Evolutionary conservation across 2,888 invertebrate genomes (phyloP), one percentile per base, ranked within the genome.

Genomic region (Hartigia nigra): DNA sequence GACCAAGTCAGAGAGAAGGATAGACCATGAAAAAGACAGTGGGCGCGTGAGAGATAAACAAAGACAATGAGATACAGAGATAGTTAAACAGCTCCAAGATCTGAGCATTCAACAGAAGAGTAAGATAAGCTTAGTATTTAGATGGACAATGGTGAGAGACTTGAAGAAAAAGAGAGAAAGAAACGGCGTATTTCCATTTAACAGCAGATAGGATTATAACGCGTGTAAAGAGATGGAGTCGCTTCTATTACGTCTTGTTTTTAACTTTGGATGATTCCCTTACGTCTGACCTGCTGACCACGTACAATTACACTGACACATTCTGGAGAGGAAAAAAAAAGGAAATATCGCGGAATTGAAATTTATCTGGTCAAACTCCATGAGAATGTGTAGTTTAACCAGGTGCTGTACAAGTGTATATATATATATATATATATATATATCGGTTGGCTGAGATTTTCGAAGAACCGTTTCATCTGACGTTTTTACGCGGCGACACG

Each of bases 1-100:
- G 74, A 31, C 34, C 34, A 31, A 31, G 75, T 75, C 31, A 76
- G 69, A 78, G 78, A 76, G 74, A 72, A 32, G 39, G 78, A 78
- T 39, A 76, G 76, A 76, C 76, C 76, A 77, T n/a, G 78, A 74
- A 76, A 70, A 36, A 5, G 69, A 70, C 34, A 4, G 31, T 37
- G 72, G 55, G 55, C 31, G 31, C 12, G 14, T 31, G 31, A 12
- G 23, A 72, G 72, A 72, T 31, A 34, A 75, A 75, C 12, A 34
- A 75, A 75, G 36, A 35, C 35, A 36, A 75, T n/a, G 36, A 31
- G 35, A 75, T 72, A 72, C 72, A 72, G 12, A 31, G 72, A 34
- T 23, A 55, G 55, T 55, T 55, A 2, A 55, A 55, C 23, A 23
- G 9, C 9, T 23, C 14, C 55, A 23, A 55, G 55, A 55, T 55